phyloP scores from a whole-genome alignment of 2,113 vertebrate genomes.

The Brachyhypopomus gauderio region DNA sequence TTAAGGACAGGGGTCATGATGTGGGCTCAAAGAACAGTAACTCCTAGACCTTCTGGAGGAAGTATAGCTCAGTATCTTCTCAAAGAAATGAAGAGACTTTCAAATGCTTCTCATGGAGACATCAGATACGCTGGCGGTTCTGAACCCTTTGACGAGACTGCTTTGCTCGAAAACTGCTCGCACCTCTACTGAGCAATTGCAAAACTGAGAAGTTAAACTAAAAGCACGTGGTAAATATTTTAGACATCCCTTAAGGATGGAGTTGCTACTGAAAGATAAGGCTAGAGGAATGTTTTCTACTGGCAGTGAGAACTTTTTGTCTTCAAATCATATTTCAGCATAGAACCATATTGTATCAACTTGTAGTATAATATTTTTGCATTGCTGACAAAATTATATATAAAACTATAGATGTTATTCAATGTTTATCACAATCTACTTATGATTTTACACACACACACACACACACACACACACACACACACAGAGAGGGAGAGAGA shows the following conservation, averaged over 20 bases:
- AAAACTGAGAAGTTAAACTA: slow-evolving; percentile 28
- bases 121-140: slow-evolving; percentile 8
- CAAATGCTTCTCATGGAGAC: slow-evolving; percentile 19
- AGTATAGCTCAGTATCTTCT: slow-evolving; percentile 22
- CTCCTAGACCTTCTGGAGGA: neutral
- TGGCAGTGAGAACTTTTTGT: neutral
- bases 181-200: slow-evolving; percentile 13
- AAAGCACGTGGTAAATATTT: slow-evolving; percentile 45
- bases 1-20: too few species aligned
- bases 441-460: too few species aligned
- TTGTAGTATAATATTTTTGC: too few species aligned
- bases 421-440: too few species aligned
- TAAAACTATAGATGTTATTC: too few species aligned
- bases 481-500: neutral
- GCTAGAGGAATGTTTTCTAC: neutral
- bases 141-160: too few species aligned
- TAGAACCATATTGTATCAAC: neutral
- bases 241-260: slow-evolving; percentile 15
- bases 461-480: neutral
- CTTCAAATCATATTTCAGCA: neutral
- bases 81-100: slow-evolving; percentile 15
- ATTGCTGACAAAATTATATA: too few species aligned
- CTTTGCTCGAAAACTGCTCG: neutral
- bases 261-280: slow-evolving; percentile 11
- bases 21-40: too few species aligned